These are phyloP conservation scores for Phengaris arion DNA, from an alignment of 2,888 invertebrate genomes.

Conservation along the genomic window DNA sequence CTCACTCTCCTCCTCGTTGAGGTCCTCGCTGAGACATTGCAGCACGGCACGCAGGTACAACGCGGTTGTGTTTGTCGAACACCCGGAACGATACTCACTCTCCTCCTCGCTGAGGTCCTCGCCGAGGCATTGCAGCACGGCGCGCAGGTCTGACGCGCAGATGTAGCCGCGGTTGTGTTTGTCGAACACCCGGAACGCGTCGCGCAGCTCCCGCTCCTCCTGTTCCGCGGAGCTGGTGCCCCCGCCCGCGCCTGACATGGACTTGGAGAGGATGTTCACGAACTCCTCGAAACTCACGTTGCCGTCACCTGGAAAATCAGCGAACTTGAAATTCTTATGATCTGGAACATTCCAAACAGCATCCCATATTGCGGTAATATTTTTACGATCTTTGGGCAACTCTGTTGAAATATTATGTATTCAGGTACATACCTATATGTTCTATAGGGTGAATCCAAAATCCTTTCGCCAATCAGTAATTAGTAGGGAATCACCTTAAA, in stretches of 20 bases:
- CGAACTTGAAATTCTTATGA: background rate
- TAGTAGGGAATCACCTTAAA: too few relatives aligned
- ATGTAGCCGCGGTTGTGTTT: conserved; percentile 96
- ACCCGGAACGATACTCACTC: conserved; percentile 79
- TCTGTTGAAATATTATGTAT: too few relatives aligned
- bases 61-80: background rate
- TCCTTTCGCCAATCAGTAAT: too few relatives aligned
- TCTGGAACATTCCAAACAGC: background rate
- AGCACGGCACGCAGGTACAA: conserved; percentile 89
- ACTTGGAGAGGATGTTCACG: conserved; percentile 89
- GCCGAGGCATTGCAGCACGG: conserved; percentile 92
- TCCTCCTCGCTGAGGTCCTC: conserved; percentile 94
- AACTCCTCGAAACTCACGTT: conserved; percentile 94
- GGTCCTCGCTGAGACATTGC: conserved; percentile 92
- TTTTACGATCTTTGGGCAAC: too few relatives aligned
- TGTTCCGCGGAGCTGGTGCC: conserved; percentile 84
- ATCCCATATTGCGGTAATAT: too few relatives aligned
- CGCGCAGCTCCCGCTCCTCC: conserved; percentile 89
- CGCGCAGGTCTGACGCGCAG: conserved; percentile 91
- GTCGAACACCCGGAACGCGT: conserved; percentile 93
- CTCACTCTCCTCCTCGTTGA: conserved; percentile 94
- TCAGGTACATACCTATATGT: too few relatives aligned
- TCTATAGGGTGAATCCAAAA: too few relatives aligned
- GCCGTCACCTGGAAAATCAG: conserved; percentile 83
- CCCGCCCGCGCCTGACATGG: conserved; percentile 82